phyloP scores from a whole-genome alignment of 2,888 invertebrate genomes.

The Drosophila diplacantha region DNA sequence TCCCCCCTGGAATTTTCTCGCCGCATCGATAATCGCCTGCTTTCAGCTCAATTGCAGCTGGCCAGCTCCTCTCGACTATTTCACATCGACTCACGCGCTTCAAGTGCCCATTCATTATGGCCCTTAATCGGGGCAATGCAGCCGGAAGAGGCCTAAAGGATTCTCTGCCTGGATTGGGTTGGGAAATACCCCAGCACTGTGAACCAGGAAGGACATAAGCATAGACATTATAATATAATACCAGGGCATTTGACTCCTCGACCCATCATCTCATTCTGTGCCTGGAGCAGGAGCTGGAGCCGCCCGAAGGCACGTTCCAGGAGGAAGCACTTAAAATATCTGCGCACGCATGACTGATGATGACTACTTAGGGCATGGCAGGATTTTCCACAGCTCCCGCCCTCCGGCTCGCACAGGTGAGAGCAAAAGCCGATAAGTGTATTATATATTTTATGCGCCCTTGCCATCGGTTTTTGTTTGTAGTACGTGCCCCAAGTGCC shows the following conservation, averaged over 20 bases:
- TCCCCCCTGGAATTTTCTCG: neutral
- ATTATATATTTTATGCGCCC: slow-evolving; percentile 59
- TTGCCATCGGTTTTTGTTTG: slow-evolving; percentile 43
- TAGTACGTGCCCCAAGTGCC: slow-evolving; percentile 50
- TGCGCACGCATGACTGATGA: slow-evolving; percentile 71
- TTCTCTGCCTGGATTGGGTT: slow-evolving; percentile 11
- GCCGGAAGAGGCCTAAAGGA: slow-evolving; percentile 17
- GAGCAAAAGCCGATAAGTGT: slow-evolving; percentile 23
- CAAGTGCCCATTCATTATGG: slow-evolving; percentile 35
- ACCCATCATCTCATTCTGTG: neutral
- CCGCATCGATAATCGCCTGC: slow-evolving; percentile 22
- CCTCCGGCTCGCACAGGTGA: slow-evolving; percentile 16
- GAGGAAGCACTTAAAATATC: slow-evolving; percentile 72
- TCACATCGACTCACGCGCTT: slow-evolving; percentile 26
- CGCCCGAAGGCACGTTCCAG: slow-evolving; percentile 52
- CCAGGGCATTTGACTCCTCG: slow-evolving; percentile 1
- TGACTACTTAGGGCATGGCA: slow-evolving; percentile 42
- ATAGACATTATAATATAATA: slow-evolving; percentile 35
- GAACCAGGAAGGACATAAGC: slow-evolving; percentile 13
- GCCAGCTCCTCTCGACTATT: slow-evolving; percentile 13
- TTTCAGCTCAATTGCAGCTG: slow-evolving; percentile 11
- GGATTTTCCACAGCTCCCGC: slow-evolving; percentile 25
- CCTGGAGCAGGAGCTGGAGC: neutral
- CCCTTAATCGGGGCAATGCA: slow-evolving; percentile 19
- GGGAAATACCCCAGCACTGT: neutral